These are phyloP conservation scores for Megalurothrips usitatus DNA, from an alignment of 2,888 invertebrate genomes.

Conservation along the genomic window DNA sequence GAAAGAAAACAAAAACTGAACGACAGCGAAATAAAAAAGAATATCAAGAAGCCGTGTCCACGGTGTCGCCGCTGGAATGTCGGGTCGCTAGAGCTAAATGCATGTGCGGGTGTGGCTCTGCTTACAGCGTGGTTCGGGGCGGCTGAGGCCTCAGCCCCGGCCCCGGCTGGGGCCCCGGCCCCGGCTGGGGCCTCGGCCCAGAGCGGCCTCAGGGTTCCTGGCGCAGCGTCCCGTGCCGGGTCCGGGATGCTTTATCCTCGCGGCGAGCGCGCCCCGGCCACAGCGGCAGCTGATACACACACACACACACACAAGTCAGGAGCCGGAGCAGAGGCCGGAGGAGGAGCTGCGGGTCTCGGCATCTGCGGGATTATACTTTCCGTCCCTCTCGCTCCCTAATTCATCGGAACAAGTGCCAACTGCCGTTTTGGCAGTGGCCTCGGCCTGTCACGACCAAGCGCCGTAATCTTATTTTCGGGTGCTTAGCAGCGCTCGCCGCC, in stretches of 20 bases:
- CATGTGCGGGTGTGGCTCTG: constrained; percentile 10
- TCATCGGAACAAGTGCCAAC: constrained; percentile 1
- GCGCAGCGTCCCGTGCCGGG: neutral
- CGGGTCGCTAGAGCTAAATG: constrained; percentile 10
- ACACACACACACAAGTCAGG: constrained; percentile 11
- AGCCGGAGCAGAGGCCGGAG: neutral
- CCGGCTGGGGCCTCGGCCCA: neutral
- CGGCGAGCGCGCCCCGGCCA: constrained; percentile 11
- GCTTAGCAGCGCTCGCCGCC: too few species aligned
- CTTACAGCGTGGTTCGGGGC: constrained; percentile 14
- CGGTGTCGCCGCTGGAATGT: neutral
- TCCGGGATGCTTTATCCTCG: neutral
- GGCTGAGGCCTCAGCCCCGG: neutral
- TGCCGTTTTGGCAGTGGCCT: neutral
- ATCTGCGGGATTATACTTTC: too few species aligned
- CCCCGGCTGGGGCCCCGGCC: neutral
- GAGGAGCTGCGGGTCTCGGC: too few species aligned
- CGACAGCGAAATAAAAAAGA: too few species aligned
- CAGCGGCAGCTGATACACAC: constrained; percentile 18
- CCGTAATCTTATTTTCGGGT: neutral
- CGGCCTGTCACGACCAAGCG: neutral
- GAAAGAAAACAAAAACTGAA: too few species aligned
- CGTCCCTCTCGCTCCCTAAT: neutral
- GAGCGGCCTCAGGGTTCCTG: neutral
- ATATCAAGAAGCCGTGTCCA: too few species aligned